These are phyloP conservation scores for Salvelinus namaycush DNA, from an alignment of 2,113 vertebrate genomes.

Conservation along the genomic window DNA sequence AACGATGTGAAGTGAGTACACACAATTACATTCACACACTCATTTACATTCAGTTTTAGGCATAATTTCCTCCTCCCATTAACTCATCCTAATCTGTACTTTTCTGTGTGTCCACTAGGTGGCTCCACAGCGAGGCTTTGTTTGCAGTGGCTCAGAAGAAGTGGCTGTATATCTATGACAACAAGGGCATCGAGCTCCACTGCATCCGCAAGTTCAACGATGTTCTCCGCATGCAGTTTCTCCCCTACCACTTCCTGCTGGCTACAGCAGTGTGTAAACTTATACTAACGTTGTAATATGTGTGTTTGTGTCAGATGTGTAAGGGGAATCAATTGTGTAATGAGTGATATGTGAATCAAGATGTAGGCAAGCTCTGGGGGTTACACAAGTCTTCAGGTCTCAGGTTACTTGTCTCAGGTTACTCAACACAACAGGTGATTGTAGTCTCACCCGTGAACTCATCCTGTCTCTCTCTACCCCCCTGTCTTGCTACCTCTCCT, in stretches of 20 bases:
- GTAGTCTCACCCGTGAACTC: not conserved
- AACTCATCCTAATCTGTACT: not conserved
- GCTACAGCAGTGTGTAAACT: constrained; percentile 74
- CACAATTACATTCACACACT: not conserved
- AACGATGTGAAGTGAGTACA: constrained; percentile 81
- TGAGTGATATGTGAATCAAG: no score
- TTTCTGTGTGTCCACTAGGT: constrained; percentile 63
- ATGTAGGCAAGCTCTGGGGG: no score
- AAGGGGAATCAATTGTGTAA: no score
- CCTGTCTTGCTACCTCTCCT: not conserved
- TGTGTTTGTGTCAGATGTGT: not conserved
- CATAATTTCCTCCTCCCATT: not conserved
- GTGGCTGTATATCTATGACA: constrained; percentile 90
- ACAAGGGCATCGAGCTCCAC: constrained; percentile 85
- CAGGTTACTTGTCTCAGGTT: no score
- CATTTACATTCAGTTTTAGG: not conserved
- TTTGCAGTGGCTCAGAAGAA: constrained; percentile 87
- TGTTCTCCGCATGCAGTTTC: constrained; percentile 82
- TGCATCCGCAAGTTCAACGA: constrained; percentile 86
- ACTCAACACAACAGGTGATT: not conserved
- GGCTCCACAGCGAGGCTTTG: constrained; percentile 85
- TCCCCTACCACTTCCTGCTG: constrained; percentile 86
- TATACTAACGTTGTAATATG: not conserved
- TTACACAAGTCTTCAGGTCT: no score
- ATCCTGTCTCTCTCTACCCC: not conserved